These are phyloP conservation scores for Diarsia dahlii DNA, from an alignment of 2,888 invertebrate genomes.

Conservation along the genomic window DNA sequence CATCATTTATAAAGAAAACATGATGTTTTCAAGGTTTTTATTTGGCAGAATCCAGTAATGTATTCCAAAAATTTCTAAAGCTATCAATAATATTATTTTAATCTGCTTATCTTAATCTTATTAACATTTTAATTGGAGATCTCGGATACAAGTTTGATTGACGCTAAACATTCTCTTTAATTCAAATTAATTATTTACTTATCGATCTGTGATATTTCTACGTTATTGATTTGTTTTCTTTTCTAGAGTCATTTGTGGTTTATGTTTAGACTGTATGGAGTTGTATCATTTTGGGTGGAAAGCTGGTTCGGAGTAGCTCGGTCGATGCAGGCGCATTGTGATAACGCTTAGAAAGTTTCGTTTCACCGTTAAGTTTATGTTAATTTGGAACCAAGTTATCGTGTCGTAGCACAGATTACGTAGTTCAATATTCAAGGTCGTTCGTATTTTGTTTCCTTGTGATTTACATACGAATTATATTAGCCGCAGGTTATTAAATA, in stretches of 20 bases:
- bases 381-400: conserved; percentile 71
- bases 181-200: conserved; percentile 31
- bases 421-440: conserved; percentile 82
- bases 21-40: not conserved
- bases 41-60: conserved; percentile 30
- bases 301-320: conserved; percentile 53
- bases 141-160: conserved; percentile 36
- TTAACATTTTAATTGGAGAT: conserved; percentile 47
- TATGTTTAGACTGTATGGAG: conserved; percentile 15
- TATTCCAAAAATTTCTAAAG: conserved; percentile 33
- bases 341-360: conserved; percentile 83
- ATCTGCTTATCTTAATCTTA: conserved; percentile 42
- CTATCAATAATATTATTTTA: conserved; percentile 24
- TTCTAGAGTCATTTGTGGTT: conserved; percentile 22
- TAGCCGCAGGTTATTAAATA: conserved; percentile 1
- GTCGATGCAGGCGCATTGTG: conserved; percentile 57
- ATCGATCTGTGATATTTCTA: conserved; percentile 24
- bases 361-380: conserved; percentile 82
- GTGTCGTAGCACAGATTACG: no score
- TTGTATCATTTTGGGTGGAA: conserved; percentile 51
- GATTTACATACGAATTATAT: conserved; percentile 48
- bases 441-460: conserved; percentile 63
- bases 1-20: conserved; percentile 8
- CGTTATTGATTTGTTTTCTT: conserved; percentile 32
- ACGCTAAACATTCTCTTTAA: conserved; percentile 31